A percentile compares a stretch with the other conserved stretches of the same genome.
phyloP scores from a whole-genome alignment of 2,113 vertebrate species.

The Rana temporaria region DNA sequence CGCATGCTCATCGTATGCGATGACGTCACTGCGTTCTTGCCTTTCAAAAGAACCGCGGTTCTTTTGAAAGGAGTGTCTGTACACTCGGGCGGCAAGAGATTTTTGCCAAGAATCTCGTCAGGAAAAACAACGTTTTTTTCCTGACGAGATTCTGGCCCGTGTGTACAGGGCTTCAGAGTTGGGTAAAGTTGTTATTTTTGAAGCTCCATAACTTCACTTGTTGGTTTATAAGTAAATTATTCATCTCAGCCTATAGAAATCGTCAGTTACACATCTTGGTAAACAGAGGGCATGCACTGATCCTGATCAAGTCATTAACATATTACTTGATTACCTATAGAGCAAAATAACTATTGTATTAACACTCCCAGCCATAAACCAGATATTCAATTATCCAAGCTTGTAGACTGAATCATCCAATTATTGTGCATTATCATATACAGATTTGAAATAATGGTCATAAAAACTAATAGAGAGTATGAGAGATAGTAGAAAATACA shows the following conservation, averaged over 20 bases:
- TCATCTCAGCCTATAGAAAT: neutral
- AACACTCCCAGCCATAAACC: constrained; percentile 8
- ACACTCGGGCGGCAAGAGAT: no score
- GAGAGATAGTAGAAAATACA: constrained; percentile 1
- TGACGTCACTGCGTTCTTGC: no score
- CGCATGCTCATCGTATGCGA: no score
- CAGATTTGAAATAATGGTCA: constrained; percentile 13
- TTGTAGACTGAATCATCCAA: constrained; percentile 33
- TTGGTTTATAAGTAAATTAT: no score
- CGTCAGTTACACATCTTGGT: neutral
- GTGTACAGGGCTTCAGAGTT: no score
- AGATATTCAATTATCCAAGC: constrained; percentile 26
- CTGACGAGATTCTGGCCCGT: no score
- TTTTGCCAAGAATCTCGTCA: no score
- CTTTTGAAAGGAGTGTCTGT: no score
- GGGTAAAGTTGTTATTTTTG: no score
- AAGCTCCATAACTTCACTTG: no score
- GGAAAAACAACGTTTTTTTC: no score
- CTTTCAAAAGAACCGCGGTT: no score
- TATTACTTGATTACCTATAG: neutral
- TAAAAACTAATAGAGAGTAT: constrained; percentile 37
- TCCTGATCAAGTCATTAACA: neutral
- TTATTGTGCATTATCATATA: constrained; percentile 43
- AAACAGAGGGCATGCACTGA: neutral
- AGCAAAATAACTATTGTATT: neutral